Evolutionary conservation across 2,888 invertebrate genomes (phyloP).

Genomic region (Agriopis marginaria): DNA sequence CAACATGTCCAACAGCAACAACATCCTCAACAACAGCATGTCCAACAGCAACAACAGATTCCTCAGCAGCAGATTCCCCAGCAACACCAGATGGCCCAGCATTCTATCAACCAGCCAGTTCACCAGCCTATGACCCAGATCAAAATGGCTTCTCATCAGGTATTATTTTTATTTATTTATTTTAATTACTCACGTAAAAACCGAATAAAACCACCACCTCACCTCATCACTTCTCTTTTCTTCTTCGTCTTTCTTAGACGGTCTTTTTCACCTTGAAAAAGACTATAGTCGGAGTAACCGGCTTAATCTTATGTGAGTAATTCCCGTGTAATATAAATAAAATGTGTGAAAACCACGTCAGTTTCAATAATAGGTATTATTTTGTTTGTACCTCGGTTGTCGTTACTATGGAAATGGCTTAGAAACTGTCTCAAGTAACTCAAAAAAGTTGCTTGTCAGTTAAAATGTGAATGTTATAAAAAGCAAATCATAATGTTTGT

Average conservation of each 20-base stretch:
- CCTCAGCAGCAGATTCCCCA: slow-evolving; percentile 47
- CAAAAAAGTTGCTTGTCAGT: not conserved
- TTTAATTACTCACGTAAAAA: no score
- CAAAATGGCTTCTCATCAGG: slow-evolving; percentile 74
- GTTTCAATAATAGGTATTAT: no score
- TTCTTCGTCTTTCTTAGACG: no score
- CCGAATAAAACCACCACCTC: no score
- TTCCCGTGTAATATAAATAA: no score
- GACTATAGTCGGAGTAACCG: no score
- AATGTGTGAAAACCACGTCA: no score
- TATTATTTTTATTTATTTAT: slow-evolving; percentile 47
- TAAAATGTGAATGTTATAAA: not conserved
- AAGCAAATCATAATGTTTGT: not conserved
- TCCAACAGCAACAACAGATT: slow-evolving; percentile 56
- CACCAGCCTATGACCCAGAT: slow-evolving; percentile 72
- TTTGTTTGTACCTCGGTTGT: not conserved
- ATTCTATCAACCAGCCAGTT: slow-evolving; percentile 67
- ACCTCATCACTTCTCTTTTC: no score
- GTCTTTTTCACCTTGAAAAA: no score
- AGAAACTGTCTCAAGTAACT: not conserved
- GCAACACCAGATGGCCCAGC: slow-evolving; percentile 62
- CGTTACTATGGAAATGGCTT: not conserved
- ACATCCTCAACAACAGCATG: slow-evolving; percentile 46
- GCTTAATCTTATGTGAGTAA: no score
- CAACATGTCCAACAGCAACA: slow-evolving; percentile 49